Base-by-base conservation (phyloP, 2,113 vertebrate genomes). In the Pseudorectes ferrugineus region DNA sequence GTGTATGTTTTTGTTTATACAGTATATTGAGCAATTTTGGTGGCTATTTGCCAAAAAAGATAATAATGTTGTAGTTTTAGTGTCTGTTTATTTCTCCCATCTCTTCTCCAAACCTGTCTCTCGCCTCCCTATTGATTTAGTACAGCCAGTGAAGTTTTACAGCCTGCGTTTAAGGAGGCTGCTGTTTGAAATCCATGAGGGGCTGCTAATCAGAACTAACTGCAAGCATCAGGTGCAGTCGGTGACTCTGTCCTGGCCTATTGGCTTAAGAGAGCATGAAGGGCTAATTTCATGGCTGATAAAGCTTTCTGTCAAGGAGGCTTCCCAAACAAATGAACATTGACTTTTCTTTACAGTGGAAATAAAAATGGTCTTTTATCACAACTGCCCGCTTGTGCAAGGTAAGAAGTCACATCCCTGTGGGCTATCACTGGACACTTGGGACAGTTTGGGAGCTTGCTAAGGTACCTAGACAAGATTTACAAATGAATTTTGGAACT, bases 271-370 rank as follows among this genome's bases (percentile, higher is more conserved):
- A 95, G 95, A 96, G 78, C 97, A 93, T 96, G 97, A 97, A 98
- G 95, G 96, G 91, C 96, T 98, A 97, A 98, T 98, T 98, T 98
- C 97, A 98, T 89, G 96, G 97, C 93, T 97, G 97, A 97, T 97
- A 96, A 97, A 98, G 76, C 89, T 95, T 96, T 96, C 94, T 92
- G 96, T 92, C 94, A 96, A 84, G 29, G 79, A 96, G 92, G 68
- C 71, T 88, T 97, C 95, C 89, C 92, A 96, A 96, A 97, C 94
- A 98, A 97, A 98, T 93, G 97, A 96, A 93, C 97, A 95, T 85
- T 96, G 95, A 87, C 80, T 97, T 97, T 95, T 88, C 86, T 96
- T 97, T 90, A 87, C 68, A 87, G 49, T 85, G 78, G 76, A 95
- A 96, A 75, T 77, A 92, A 71, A 88, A 31, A n/a, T 45, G 89